Conservation (phyloP, 2,113 vertebrate genomes). For the Saccopteryx bilineata region DNA sequence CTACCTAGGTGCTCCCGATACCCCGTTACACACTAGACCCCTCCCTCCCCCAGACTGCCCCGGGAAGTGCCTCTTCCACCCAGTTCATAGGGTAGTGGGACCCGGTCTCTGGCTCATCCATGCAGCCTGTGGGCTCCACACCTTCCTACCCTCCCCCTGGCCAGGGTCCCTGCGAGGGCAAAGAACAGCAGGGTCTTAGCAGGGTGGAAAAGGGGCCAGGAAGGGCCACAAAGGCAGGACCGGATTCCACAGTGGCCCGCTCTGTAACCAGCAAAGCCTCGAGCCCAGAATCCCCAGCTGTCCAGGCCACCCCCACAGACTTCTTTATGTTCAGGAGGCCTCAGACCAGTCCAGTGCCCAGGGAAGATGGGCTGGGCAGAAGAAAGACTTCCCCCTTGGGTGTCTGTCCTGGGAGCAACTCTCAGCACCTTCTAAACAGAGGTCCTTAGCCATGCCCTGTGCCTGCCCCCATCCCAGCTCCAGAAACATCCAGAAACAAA, state of each 20-base stretch:
- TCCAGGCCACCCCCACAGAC: not conserved
- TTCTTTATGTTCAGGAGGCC: constrained; percentile 58
- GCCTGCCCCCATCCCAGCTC: not conserved
- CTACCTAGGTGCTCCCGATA: not conserved
- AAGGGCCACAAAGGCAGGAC: not conserved
- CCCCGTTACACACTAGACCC: not conserved
- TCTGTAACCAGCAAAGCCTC: not conserved
- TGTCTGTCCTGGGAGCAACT: constrained; percentile 22
- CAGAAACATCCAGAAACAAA: constrained; percentile 35
- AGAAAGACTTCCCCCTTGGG: constrained; percentile 50
- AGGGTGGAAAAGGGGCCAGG: not conserved
- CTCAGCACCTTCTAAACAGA: not conserved
- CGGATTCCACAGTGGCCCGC: not conserved
- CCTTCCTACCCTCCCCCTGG: not conserved
- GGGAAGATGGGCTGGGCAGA: constrained; percentile 7
- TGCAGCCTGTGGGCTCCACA: not conserved
- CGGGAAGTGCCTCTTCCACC: not conserved
- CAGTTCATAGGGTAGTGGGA: not conserved
- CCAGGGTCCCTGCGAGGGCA: not conserved
- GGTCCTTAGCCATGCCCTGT: not conserved
- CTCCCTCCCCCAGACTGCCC: not conserved
- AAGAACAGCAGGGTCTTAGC: not conserved
- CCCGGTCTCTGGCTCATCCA: not conserved
- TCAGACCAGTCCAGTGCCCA: not conserved
- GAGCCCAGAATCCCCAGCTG: not conserved